Conservation (phyloP, 1,140 invertebrate species). For the Drusus annulatus region DNA sequence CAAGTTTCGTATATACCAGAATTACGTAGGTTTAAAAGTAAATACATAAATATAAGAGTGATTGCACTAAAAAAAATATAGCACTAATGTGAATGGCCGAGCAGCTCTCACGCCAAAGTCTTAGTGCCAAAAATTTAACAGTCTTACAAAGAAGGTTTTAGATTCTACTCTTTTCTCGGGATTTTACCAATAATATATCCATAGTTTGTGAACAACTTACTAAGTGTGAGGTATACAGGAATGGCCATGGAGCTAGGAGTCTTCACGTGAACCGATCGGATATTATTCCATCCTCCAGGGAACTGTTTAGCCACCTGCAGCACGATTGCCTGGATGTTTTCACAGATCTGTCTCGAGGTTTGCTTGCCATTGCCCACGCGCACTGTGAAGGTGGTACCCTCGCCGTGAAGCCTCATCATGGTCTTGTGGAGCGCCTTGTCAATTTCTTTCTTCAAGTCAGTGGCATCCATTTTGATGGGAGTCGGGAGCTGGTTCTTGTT, state of each 20-base stretch:
- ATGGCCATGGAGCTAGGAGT: slow-evolving; percentile 70
- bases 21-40: too few relatives aligned
- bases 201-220: slow-evolving; percentile 68
- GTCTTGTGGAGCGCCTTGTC: slow-evolving; percentile 73
- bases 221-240: slow-evolving; percentile 75
- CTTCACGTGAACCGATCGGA: slow-evolving; percentile 74
- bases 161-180: too few relatives aligned
- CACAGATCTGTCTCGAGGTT: slow-evolving; percentile 69
- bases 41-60: too few relatives aligned
- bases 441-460: slow-evolving; percentile 74
- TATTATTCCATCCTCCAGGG: slow-evolving; percentile 77
- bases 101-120: too few relatives aligned
- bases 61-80: too few relatives aligned
- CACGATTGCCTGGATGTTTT: slow-evolving; percentile 73
- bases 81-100: too few relatives aligned
- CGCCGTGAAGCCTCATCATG: slow-evolving; percentile 71
- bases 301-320: slow-evolving; percentile 70
- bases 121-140: too few relatives aligned
- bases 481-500: slow-evolving; percentile 75
- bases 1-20: too few relatives aligned
- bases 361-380: slow-evolving; percentile 74
- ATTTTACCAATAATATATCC: too few relatives aligned
- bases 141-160: too few relatives aligned
- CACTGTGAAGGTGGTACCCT: slow-evolving; percentile 72
- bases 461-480: slow-evolving; percentile 67